Base-by-base conservation (phyloP, 2,888 invertebrate genomes). In the Pediacus dermestoides region DNA sequence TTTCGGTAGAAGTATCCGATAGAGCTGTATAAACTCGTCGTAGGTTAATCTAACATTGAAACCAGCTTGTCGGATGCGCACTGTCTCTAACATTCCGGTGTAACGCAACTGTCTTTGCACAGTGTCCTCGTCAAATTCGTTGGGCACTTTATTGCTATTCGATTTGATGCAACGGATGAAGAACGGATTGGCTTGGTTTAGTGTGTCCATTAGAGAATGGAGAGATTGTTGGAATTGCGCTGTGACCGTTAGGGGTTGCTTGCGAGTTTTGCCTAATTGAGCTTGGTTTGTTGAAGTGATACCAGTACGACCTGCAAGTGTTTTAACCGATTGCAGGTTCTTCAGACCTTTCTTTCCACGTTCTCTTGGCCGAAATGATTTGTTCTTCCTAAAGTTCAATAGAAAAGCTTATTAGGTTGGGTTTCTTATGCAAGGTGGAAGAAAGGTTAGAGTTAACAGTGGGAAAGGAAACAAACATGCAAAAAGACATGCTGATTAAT, bases 61-160 rank as follows among this genome's bases (percentile, higher is more conserved):
- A 1, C 95, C 95, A 1, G 94, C 93, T 63, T 93, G 90, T 32
- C 95, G 74, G 47, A 96, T 95, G 53, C 93, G 75, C 8, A 95
- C 95, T 0, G 95, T 96, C 65, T 95, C 95, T 58, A 96, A 64
- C 95, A 95, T 96, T 44, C 96, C 96, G 0, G 95, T 95, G 70
- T 96, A 96, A 6, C 94, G 76, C 40, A 96, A 73, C 65, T 90
- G 87, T 33, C 93, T 75, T 58, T 93, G 85, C 4, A 95, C 93
- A 0, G 93, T 89, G 46, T 90, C 89, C 58, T 94, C 90, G 67
- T 94, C 92, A 70, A 95, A 95, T 51, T 84, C 82, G 65, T 92
- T 92, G 0, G 95, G 85, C 46, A 88, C 83, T 77, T 95, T 95
- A 43, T 64, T 88, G 41, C 86, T 82, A 69, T 96, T 96, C 35